A percentile compares a stretch with the other conserved stretches of the same genome.
Evolutionary conservation across 2,797 vertebrate species (phyloP).

Genomic region (Esox lucius): DNA sequence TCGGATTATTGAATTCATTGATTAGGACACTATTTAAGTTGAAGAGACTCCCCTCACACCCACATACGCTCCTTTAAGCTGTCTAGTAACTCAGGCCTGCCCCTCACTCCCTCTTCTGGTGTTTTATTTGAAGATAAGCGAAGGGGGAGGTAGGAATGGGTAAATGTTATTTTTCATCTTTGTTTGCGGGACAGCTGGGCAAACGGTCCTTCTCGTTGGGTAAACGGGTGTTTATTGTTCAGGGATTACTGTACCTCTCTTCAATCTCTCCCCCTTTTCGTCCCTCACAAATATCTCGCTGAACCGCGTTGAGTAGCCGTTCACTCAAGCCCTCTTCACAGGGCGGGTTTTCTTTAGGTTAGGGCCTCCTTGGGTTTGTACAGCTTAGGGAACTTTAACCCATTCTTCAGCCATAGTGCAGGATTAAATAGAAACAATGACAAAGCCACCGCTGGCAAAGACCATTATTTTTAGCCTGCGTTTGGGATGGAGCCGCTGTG

Average conservation of each 20-base stretch:
- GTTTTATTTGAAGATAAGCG: constrained; percentile 38
- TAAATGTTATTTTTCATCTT: constrained; percentile 60
- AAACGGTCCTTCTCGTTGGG: constrained; percentile 52
- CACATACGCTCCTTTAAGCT: constrained; percentile 38
- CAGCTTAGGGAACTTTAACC: constrained; percentile 37
- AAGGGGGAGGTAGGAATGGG: constrained; percentile 48
- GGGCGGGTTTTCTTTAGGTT: neutral
- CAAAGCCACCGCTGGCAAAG: constrained; percentile 33
- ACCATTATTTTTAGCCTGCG: constrained; percentile 40
- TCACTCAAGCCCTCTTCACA: neutral
- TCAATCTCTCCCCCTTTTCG: neutral
- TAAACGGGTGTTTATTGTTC: constrained; percentile 59
- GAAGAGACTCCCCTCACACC: constrained; percentile 25
- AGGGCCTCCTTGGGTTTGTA: constrained; percentile 28
- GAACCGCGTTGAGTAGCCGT: neutral
- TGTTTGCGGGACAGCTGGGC: constrained; percentile 62
- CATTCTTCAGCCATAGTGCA: constrained; percentile 3
- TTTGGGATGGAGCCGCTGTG: constrained; percentile 41
- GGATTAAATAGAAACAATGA: constrained; percentile 50
- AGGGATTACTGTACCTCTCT: constrained; percentile 55
- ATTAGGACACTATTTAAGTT: constrained; percentile 52
- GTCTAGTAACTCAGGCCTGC: constrained; percentile 46
- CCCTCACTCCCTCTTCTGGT: constrained; percentile 35
- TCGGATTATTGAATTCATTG: constrained; percentile 50
- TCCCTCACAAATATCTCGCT: neutral